Percentiles rank a stretch among this genome's conserved stretches.
These are phyloP conservation scores for Lycaena phlaeas DNA, from an alignment of 2,888 invertebrate species.

Conservation along the genomic window DNA sequence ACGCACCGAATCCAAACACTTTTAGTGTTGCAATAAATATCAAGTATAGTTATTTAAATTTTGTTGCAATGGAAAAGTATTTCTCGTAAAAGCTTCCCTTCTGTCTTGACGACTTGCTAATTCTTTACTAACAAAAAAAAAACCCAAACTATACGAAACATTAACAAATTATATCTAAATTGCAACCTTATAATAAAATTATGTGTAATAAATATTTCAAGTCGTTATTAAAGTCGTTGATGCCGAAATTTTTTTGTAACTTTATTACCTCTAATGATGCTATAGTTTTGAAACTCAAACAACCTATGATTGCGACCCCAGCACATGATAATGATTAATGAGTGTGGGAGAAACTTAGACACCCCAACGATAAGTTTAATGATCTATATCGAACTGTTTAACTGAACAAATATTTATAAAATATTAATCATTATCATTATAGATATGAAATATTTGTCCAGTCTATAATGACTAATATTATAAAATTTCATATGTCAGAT, in stretches of 20 bases:
- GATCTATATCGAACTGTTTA: constrained; percentile 55
- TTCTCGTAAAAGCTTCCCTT: no score
- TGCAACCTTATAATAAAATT: not conserved
- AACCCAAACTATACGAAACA: no score
- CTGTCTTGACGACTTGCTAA: no score
- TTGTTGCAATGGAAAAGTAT: no score
- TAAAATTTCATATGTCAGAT: no score
- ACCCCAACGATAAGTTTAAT: constrained; percentile 37
- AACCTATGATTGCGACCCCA: constrained; percentile 8
- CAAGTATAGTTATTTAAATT: no score
- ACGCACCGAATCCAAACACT: no score
- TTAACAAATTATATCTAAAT: not conserved
- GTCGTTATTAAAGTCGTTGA: not conserved
- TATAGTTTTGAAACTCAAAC: constrained; percentile 9
- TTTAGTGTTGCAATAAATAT: no score
- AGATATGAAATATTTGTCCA: no score
- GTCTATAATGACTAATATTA: no score
- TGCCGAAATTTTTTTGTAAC: not conserved
- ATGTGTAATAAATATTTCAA: constrained; percentile 3
- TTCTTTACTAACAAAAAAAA: no score
- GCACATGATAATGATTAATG: constrained; percentile 8
- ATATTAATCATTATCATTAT: no score
- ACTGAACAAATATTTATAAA: constrained; percentile 61
- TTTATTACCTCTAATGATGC: constrained; percentile 4
- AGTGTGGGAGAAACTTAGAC: constrained; percentile 29